Percentiles rank a stretch among this genome's conserved stretches.
Conservation (phyloP, 2,888 invertebrate species). For the Odontomyia ornata region DNA sequence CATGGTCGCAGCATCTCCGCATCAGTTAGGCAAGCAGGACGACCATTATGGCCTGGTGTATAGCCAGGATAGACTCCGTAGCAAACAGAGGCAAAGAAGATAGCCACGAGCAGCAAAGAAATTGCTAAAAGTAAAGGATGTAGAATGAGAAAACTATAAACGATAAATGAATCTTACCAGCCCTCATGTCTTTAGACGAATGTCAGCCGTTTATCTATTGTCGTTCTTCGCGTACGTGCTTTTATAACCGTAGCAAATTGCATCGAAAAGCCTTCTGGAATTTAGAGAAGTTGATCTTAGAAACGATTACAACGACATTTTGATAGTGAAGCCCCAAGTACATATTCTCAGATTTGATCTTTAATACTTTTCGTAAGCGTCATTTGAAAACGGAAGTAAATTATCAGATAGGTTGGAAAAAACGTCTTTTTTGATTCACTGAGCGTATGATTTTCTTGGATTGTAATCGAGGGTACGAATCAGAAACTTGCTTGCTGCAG, state of each 20-base stretch:
- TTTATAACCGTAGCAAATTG: not conserved
- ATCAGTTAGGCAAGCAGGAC: slow-evolving; percentile 27
- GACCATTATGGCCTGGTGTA: slow-evolving; percentile 38
- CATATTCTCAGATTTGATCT: too few relatives aligned
- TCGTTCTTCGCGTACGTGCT: not conserved
- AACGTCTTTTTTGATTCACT: too few relatives aligned
- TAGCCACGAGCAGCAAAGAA: not conserved
- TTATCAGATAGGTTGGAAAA: too few relatives aligned
- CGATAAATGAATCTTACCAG: slow-evolving; percentile 4
- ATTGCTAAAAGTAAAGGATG: not conserved
- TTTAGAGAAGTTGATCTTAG: not conserved
- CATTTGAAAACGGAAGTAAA: too few relatives aligned
- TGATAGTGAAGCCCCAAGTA: too few relatives aligned
- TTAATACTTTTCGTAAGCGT: too few relatives aligned
- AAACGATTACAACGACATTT: too few relatives aligned
- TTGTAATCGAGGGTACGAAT: too few relatives aligned
- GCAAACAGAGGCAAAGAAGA: not conserved
- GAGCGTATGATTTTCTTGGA: too few relatives aligned
- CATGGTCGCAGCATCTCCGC: slow-evolving; percentile 15
- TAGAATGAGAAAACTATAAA: not conserved
- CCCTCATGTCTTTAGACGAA: slow-evolving; percentile 16
- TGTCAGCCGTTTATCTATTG: not conserved
- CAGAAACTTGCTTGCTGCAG: too few relatives aligned
- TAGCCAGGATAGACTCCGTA: not conserved
- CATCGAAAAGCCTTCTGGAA: not conserved